Conservation (phyloP, 2,888 invertebrate genomes). For the Drosophila ustulata region DNA sequence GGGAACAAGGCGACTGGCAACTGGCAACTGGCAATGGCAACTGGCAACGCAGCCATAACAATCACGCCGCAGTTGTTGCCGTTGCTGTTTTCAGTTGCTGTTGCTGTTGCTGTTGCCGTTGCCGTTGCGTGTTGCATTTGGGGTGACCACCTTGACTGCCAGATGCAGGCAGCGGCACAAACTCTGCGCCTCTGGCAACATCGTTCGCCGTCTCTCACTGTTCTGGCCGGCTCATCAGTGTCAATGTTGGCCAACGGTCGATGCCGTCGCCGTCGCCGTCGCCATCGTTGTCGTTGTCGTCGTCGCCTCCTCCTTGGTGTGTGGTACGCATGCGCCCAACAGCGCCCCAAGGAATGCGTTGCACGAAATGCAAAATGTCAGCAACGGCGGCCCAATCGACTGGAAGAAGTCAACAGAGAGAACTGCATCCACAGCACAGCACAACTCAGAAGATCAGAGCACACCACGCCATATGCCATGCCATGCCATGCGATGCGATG, state of each 20-base stretch:
- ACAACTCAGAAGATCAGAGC: not conserved
- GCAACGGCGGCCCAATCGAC: constrained; percentile 69
- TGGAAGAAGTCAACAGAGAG: constrained; percentile 39
- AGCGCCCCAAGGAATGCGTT: constrained; percentile 83
- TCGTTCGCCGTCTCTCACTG: constrained; percentile 36
- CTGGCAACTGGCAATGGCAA: constrained; percentile 72
- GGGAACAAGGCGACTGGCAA: constrained; percentile 67
- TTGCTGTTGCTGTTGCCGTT: constrained; percentile 42
- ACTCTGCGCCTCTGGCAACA: constrained; percentile 56
- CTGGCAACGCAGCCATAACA: constrained; percentile 77
- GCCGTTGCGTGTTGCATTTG: constrained; percentile 74
- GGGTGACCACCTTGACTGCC: constrained; percentile 79
- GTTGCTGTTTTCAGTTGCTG: constrained; percentile 42
- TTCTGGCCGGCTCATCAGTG: constrained; percentile 77
- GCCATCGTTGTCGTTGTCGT: constrained; percentile 25
- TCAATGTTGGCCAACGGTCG: constrained; percentile 68
- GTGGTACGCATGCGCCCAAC: constrained; percentile 78
- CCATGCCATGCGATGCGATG: constrained; percentile 32
- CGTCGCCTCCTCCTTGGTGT: constrained; percentile 70
- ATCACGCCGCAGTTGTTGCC: constrained; percentile 73
- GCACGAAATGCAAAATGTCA: constrained; percentile 84
- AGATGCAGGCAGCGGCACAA: constrained; percentile 34
- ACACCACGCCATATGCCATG: constrained; percentile 16
- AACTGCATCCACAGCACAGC: constrained; percentile 13
- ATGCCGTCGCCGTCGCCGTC: constrained; percentile 11